Evolutionary conservation across 2,797 vertebrate genomes (phyloP).

Genomic region (Lithobates sylvaticus): DNA sequence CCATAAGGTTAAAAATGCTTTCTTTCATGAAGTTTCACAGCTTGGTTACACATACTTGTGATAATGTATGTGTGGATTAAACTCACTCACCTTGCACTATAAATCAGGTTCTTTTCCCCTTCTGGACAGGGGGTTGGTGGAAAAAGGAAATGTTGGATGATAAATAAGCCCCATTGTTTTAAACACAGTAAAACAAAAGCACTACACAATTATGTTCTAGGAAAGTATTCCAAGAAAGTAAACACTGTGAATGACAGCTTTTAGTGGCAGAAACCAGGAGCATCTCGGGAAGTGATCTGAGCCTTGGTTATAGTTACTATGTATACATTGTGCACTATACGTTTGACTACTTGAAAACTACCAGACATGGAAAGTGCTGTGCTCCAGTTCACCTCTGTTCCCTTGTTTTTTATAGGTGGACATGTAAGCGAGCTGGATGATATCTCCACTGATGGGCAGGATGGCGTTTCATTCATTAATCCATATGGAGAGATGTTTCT

Average conservation of each 20-base stretch:
- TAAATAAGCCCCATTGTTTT: neutral
- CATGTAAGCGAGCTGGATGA: conserved; percentile 82
- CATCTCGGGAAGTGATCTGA: neutral
- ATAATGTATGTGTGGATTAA: neutral
- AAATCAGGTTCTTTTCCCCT: neutral
- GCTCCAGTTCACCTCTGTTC: neutral
- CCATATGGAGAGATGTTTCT: conserved; percentile 88
- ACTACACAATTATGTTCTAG: neutral
- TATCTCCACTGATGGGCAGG: conserved; percentile 84
- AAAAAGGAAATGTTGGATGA: neutral
- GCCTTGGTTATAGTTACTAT: neutral
- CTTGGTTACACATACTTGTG: neutral
- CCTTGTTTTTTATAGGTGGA: conserved; percentile 76
- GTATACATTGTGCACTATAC: neutral
- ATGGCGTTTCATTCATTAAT: conserved; percentile 89
- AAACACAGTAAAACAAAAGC: neutral
- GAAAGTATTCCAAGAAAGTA: neutral
- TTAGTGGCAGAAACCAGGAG: neutral
- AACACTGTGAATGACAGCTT: neutral
- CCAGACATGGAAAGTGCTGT: neutral
- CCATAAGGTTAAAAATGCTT: too few species aligned
- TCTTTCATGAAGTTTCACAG: neutral
- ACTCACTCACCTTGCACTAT: neutral
- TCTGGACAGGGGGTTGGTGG: neutral
- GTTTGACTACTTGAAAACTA: neutral